Conservation (phyloP, 1,140 invertebrate species). For the Phenacoccus solenopsis region DNA sequence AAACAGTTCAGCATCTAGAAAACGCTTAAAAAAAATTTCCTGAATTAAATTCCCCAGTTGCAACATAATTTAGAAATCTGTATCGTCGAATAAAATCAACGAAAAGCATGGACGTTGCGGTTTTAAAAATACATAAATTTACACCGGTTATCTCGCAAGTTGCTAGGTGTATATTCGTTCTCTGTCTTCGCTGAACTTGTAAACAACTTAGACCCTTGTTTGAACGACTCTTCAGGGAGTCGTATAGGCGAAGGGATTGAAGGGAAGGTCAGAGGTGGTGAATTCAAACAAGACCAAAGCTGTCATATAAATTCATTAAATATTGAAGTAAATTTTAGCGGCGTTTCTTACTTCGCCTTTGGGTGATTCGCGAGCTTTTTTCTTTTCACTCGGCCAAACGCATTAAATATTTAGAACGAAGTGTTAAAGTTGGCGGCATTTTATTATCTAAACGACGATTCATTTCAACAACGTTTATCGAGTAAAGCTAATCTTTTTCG, state of each 20-base stretch:
- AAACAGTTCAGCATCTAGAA: too few species aligned
- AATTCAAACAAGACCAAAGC: constrained; percentile 1
- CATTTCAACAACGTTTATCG: constrained; percentile 1
- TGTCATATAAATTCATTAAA: constrained; percentile 3
- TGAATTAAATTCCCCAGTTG: too few species aligned
- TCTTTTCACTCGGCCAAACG: background rate
- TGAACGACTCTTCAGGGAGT: background rate
- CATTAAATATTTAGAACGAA: background rate
- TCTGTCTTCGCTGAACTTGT: background rate
- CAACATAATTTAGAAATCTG: too few species aligned
- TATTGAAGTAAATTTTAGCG: background rate
- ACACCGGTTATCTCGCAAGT: background rate
- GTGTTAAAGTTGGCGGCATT: background rate
- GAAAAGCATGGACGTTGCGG: too few species aligned
- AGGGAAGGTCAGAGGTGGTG: background rate
- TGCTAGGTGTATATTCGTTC: background rate
- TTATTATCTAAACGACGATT: background rate
- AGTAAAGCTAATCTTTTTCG: background rate
- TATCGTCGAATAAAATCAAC: too few species aligned
- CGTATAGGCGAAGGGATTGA: background rate
- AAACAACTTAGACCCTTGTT: background rate
- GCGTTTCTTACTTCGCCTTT: background rate
- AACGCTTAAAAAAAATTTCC: too few species aligned
- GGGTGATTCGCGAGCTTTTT: background rate
- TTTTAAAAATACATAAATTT: background rate